Percentiles rank a stretch among this genome's conserved stretches.
Evolutionary conservation across 35 echinoderm and acorn worm genomes (phyloP).

Genomic region (Stichopus chloronotus): DNA sequence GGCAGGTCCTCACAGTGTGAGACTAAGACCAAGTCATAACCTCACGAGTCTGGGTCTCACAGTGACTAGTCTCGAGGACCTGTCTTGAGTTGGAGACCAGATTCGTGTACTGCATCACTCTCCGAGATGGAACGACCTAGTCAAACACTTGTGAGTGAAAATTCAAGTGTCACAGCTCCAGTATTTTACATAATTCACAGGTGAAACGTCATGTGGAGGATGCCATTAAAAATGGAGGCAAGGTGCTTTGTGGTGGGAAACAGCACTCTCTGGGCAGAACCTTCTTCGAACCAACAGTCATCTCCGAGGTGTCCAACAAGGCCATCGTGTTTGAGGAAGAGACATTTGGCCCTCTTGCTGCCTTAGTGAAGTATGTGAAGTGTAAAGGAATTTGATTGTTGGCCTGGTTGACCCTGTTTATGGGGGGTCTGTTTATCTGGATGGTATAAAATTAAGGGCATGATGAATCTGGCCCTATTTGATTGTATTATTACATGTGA

Average conservation of each 20-base stretch:
- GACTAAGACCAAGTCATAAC: no score
- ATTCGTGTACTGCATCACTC: no score
- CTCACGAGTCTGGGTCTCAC: no score
- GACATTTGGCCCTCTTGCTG: constrained; percentile 94
- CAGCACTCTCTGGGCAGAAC: constrained; percentile 69
- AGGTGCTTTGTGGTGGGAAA: constrained; percentile 83
- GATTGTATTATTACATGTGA: background rate
- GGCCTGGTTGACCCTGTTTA: background rate
- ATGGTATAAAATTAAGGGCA: background rate
- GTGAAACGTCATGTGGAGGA: constrained; percentile 83
- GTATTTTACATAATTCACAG: constrained; percentile 10
- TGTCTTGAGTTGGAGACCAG: no score
- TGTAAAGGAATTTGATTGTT: background rate
- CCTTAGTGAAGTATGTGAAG: constrained; percentile 73
- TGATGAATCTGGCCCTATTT: background rate
- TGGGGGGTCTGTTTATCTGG: background rate
- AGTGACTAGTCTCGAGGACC: no score
- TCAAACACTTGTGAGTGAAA: no score
- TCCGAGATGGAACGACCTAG: no score
- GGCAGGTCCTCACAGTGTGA: no score
- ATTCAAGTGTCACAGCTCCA: no score
- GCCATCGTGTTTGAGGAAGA: constrained; percentile 82
- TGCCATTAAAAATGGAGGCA: constrained; percentile 77
- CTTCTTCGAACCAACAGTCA: constrained; percentile 87
- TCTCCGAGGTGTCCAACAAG: constrained; percentile 74